These are phyloP conservation scores for Archips xylosteana DNA, from an alignment of 2,888 invertebrate genomes.

Conservation along the genomic window DNA sequence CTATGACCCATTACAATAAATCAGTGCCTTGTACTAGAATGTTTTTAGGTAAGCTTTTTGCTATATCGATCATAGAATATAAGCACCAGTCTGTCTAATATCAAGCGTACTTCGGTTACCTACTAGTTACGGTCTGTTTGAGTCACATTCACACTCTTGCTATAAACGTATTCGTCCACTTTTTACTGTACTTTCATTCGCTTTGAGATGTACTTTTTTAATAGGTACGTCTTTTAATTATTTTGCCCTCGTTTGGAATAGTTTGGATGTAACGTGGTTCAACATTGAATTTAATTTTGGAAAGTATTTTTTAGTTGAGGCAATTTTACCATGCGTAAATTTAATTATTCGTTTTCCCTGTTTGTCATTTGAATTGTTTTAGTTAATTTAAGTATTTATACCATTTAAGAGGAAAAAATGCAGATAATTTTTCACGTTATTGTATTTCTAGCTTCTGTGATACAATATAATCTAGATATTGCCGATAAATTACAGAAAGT, in stretches of 20 bases:
- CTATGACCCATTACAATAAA: too few species aligned
- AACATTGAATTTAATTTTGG: not conserved
- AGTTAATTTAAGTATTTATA: not conserved
- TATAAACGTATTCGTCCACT: constrained; percentile 10
- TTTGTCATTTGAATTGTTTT: not conserved
- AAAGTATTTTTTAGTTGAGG: not conserved
- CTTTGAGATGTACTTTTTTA: constrained; percentile 1
- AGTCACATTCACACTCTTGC: constrained; percentile 20
- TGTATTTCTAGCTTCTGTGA: not conserved
- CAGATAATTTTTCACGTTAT: not conserved
- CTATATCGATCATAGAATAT: not conserved
- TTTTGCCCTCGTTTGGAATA: not conserved
- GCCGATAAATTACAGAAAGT: not conserved
- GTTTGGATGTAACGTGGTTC: not conserved
- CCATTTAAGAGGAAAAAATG: not conserved
- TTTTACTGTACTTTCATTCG: constrained; percentile 22
- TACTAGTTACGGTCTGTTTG: constrained; percentile 5
- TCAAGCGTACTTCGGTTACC: not conserved
- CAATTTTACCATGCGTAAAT: not conserved
- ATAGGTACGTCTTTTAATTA: constrained; percentile 10
- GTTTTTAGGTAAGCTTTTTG: not conserved
- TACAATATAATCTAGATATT: not conserved
- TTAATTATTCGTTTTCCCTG: not conserved
- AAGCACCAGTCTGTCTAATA: not conserved
- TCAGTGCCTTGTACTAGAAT: not conserved